Conservation (phyloP, 2,113 vertebrate genomes). For the Talpa occidentalis region DNA sequence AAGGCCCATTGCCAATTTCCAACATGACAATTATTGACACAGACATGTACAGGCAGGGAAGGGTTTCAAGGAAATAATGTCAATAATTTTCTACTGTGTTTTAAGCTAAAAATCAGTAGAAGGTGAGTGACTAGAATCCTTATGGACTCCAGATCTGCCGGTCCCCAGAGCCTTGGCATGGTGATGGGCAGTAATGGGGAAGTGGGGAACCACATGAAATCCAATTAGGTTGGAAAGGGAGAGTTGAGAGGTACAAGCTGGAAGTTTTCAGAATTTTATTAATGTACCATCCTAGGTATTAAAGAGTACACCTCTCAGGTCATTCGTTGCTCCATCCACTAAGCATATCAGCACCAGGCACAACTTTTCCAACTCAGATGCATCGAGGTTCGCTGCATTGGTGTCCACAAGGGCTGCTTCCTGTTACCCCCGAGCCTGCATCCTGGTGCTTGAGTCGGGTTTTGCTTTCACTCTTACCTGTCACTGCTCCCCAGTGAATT, state of each 20-base stretch:
- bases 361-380: background rate
- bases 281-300: background rate
- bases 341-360: background rate
- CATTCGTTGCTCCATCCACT: background rate
- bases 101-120: slow-evolving; percentile 82
- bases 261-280: background rate
- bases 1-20: slow-evolving; percentile 83
- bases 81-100: slow-evolving; percentile 85
- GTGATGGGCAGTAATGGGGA: background rate
- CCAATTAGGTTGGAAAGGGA: slow-evolving; percentile 4
- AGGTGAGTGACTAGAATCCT: slow-evolving; percentile 79
- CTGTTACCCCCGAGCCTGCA: accelerated
- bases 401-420: background rate
- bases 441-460: background rate
- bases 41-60: slow-evolving; percentile 81
- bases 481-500: background rate
- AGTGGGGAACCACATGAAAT: background rate
- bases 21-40: slow-evolving; percentile 87
- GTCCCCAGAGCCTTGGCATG: slow-evolving; percentile 2
- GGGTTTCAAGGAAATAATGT: slow-evolving; percentile 85
- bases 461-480: background rate
- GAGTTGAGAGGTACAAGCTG: background rate
- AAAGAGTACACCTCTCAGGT: background rate
- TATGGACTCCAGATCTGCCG: slow-evolving; percentile 71
- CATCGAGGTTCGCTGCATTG: background rate